phyloP scores from a whole-genome alignment of 2,113 vertebrate species.

The Podarcis cretensis region DNA sequence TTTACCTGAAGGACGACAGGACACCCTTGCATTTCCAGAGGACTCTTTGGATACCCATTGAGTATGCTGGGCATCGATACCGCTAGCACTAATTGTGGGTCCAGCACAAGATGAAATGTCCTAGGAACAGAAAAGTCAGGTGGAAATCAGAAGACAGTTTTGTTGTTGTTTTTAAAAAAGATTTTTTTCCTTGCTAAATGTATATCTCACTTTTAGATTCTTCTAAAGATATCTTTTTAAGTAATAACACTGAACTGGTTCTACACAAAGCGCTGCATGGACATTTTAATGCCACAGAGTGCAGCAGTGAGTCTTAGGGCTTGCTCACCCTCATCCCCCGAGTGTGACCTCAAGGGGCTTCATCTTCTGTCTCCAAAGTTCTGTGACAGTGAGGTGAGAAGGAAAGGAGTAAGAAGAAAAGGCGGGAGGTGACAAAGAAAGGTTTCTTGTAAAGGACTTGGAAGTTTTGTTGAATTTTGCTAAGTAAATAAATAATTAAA shows the following conservation, averaged over 20 bases:
- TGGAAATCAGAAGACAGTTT: neutral
- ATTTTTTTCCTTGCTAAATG: neutral
- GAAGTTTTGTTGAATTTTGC: too few relatives aligned
- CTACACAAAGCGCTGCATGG: neutral
- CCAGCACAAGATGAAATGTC: constrained; percentile 58
- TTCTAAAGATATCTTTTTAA: neutral
- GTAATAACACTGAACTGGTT: neutral
- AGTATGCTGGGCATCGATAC: constrained; percentile 51
- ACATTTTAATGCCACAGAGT: neutral
- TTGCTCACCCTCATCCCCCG: neutral
- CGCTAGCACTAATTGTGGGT: constrained; percentile 63
- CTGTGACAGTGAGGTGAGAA: neutral
- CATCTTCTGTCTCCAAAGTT: neutral
- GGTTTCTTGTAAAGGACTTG: too few relatives aligned
- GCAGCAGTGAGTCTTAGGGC: neutral
- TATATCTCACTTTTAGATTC: neutral
- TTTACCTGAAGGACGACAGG: constrained; percentile 68
- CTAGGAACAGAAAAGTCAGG: constrained; percentile 46
- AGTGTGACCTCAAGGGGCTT: neutral
- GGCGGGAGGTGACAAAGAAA: too few relatives aligned
- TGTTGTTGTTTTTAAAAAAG: neutral
- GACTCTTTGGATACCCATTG: constrained; percentile 3
- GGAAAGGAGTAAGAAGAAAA: too few relatives aligned
- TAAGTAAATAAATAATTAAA: too few relatives aligned
- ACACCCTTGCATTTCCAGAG: constrained; percentile 23